Conservation (phyloP, 2,888 invertebrate species). For the Leucoma salicis region DNA sequence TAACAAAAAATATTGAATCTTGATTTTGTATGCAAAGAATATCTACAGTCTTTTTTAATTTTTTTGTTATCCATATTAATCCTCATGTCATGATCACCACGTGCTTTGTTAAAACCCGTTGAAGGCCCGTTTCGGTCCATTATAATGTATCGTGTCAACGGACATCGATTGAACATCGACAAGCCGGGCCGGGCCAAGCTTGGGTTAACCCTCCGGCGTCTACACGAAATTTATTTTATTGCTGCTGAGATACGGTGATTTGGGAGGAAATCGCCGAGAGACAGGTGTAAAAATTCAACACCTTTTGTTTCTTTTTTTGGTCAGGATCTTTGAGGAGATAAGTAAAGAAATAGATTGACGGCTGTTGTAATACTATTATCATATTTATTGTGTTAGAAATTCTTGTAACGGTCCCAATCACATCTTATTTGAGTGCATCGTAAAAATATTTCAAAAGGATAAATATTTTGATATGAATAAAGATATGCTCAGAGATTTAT, state of each 20-base stretch:
- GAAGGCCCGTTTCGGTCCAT: conserved; percentile 70
- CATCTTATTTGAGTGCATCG: conserved; percentile 47
- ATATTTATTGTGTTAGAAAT: conserved; percentile 66
- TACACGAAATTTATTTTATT: conserved; percentile 81
- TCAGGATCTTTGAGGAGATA: conserved; percentile 62
- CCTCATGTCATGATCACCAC: conserved; percentile 79
- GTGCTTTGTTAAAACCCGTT: conserved; percentile 79
- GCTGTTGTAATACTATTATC: conserved; percentile 66
- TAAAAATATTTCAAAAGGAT: conserved; percentile 44
- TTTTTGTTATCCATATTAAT: conserved; percentile 79
- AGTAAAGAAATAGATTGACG: conserved; percentile 73
- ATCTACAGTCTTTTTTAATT: conserved; percentile 54
- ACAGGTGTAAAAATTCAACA: conserved; percentile 81
- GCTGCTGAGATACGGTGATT: conserved; percentile 78
- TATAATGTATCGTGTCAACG: conserved; percentile 81
- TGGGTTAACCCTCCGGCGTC: conserved; percentile 76
- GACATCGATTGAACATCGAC: conserved; percentile 80
- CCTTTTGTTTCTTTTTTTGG: conserved; percentile 66
- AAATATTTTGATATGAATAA: conserved; percentile 59
- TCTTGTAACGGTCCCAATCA: conserved; percentile 51
- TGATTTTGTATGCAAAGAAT: conserved; percentile 67
- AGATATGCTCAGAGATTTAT: conserved; percentile 59
- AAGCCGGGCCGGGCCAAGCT: conserved; percentile 54
- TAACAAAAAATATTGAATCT: conserved; percentile 61
- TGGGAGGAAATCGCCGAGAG: conserved; percentile 75